Conservation (phyloP, 2,888 invertebrate genomes). For the Lysandra bellargus region DNA sequence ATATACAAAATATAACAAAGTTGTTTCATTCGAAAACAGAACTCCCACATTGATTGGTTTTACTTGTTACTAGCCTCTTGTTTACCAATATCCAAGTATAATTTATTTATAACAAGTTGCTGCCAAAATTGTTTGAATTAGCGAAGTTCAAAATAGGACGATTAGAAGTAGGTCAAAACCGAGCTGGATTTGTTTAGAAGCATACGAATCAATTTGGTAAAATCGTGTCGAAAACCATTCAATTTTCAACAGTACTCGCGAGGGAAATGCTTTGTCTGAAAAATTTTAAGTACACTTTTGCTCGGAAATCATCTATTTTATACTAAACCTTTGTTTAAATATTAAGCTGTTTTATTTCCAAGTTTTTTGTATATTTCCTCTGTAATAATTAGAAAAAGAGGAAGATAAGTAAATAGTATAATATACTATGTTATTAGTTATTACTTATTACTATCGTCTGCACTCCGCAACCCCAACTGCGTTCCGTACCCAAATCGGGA, state of each 20-base stretch:
- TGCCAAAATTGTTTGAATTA: neutral
- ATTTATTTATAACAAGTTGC: slow-evolving; percentile 15
- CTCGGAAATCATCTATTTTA: neutral
- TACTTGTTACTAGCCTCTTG: neutral
- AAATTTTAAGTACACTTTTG: slow-evolving; percentile 3
- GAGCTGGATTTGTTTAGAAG: slow-evolving; percentile 21
- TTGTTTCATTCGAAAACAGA: neutral
- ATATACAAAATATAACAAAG: neutral
- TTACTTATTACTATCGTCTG: too few relatives aligned
- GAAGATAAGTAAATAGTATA: too few relatives aligned
- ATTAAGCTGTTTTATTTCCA: neutral
- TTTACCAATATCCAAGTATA: neutral
- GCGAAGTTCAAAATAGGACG: slow-evolving; percentile 6
- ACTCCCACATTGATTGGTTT: neutral
- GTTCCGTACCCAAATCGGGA: too few relatives aligned
- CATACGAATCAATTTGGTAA: slow-evolving; percentile 23
- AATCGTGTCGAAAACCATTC: slow-evolving; percentile 27
- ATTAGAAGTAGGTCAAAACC: slow-evolving; percentile 25
- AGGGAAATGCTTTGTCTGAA: neutral
- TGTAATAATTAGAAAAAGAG: too few relatives aligned
- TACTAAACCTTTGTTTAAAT: neutral
- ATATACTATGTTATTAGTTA: too few relatives aligned
- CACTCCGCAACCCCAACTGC: too few relatives aligned
- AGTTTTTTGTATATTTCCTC: neutral
- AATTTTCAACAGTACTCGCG: slow-evolving; percentile 4